Evolutionary conservation across 2,113 vertebrate genomes (phyloP), one percentile per base, ranked within the genome.

Genomic region (Myrmecobius fasciatus): DNA sequence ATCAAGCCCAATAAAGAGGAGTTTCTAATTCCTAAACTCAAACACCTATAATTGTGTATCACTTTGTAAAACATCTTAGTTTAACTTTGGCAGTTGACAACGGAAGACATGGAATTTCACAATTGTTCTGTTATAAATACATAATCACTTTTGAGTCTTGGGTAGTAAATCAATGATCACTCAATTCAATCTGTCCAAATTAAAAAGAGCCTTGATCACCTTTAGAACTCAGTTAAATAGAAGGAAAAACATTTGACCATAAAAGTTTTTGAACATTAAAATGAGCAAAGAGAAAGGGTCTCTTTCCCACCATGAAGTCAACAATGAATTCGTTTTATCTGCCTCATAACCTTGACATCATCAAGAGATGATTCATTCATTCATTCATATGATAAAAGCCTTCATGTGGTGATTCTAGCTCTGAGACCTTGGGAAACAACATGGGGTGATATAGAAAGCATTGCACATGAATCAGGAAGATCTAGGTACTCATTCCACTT

Each of bases 281-380:
- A 54, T 67, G 48, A 90, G 93, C 89, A 12, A 97, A 52, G 95
- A 92, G 43, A 88, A 12, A 56, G n/a, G 26, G 20, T 48, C 46
- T 20, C 53, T 51, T 83, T 48, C 91, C 12, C 91, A 48, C 60
- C 92, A 89, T 52, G 94, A n/a, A 83, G 91, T 89, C 53, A 96
- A 54, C 88, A 95, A 96, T 93, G 96, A 36, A 75, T 75, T n/a
- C 20, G 14, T 75, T n/a, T 75, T 36, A 92, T 56, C 46, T 96
- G 48, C 54, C 83, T 96, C 53, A 43, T 46, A 95, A 93, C 53
- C 46, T 67, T 90, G 92, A 49, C 4, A 2, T 95, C 53, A 56
- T 54, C 51, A n/a, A n/a, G n/a, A n/a, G n/a, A n/a, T n/a, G n/a
- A n/a, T n/a, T n/a, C n/a, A n/a, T n/a, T 94, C 53, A n/a, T 94